Evolutionary conservation across 2,797 vertebrate species (phyloP).

Genomic region (Simalia tracyae): DNA sequence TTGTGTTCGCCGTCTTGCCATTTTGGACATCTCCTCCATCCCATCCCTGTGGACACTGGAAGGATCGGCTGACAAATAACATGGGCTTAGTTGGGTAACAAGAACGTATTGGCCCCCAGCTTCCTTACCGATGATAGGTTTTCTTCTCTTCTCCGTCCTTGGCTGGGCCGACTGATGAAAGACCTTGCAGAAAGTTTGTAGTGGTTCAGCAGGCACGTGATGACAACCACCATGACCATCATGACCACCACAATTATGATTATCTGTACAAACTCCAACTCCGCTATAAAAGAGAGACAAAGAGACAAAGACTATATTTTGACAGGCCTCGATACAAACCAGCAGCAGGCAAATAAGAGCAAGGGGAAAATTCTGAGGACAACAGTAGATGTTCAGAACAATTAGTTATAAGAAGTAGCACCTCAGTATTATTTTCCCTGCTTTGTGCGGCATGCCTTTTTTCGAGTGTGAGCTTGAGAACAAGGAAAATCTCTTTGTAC

Average conservation of each 20-base stretch:
- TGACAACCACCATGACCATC: conserved; percentile 98
- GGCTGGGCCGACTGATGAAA: conserved; percentile 86
- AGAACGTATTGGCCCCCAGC: not conserved
- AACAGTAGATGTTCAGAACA: not conserved
- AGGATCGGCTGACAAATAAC: not conserved
- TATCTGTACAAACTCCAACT: conserved; percentile 98
- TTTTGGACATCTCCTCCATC: not conserved
- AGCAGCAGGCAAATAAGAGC: not conserved
- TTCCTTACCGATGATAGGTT: conserved; percentile 88
- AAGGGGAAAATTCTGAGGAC: not conserved
- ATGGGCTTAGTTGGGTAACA: not conserved
- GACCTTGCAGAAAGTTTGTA: conserved; percentile 92
- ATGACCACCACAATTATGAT: conserved; percentile 95
- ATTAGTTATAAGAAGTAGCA: not conserved
- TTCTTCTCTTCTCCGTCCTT: conserved; percentile 82
- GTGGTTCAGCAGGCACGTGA: conserved; percentile 94
- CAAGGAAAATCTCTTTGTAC: not conserved
- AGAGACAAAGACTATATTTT: conserved; percentile 7
- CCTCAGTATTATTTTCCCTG: not conserved
- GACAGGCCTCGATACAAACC: conserved; percentile 32
- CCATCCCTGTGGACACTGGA: not conserved
- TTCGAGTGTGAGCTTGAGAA: not conserved
- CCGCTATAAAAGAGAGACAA: conserved; percentile 76
- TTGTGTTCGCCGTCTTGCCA: not conserved
- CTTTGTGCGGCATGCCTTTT: not conserved